Evolutionary conservation across 2,797 vertebrate species (phyloP), one percentile per base, ranked within the genome.

Genomic region (Pipistrellus kuhlii): DNA sequence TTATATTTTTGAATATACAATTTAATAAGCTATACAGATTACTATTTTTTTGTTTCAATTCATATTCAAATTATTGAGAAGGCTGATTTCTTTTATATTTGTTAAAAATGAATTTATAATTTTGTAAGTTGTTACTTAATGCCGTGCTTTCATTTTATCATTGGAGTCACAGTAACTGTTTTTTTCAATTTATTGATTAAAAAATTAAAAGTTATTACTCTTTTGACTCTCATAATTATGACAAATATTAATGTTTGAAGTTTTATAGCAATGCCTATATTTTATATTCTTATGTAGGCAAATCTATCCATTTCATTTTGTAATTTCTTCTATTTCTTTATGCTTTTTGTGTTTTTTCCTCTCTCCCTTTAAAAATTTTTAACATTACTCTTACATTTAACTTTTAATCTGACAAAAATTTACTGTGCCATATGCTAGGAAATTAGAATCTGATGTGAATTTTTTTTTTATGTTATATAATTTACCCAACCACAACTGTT

Each of bases 361-460:
- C 5, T 78, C 5, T 32, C 25, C 5, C 23, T 17, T 64, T 86
- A 76, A 44, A 75, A 73, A 69, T 75, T 48, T 73, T 95, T 85
- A 88, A 73, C 17, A 91, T 88, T 90, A 85, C 41, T 51, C 8
- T 91, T 85, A 23, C 41, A 27, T 88, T 95, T 94, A 62, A 91
- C 48, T 35, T 20, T 87, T 64, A 78, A 85, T 35, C 11, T 82
- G 9, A 77, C 2, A 80, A 11, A 41, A 59, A 38, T 75, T 92
- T 89, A 69, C 76, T 90, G 57, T 90, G 32, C 20, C 64, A 71
- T 46, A 41, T 32, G 84, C 27, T 66, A 68, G 77, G 27, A 92
- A 88, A 82, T 82, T 55, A 85, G 62, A 92, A 68, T 85, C 25
- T 27, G 88, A 90, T 8, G 25, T 32, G 35, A 78, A 15, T 85